Base-by-base conservation (phyloP, 1,140 invertebrate genomes). In the Achatina immaculata region DNA sequence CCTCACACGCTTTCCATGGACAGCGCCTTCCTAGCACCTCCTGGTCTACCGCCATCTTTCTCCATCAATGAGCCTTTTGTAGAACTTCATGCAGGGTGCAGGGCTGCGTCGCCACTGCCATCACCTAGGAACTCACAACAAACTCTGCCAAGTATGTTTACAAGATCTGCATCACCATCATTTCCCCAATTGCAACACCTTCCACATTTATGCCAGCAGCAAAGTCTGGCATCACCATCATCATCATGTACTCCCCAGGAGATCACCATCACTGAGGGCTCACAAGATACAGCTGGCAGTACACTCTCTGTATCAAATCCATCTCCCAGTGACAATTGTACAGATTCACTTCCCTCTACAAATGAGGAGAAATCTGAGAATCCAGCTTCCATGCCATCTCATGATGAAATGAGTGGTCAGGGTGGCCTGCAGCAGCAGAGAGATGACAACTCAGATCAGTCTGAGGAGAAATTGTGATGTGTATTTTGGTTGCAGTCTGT, bases 1-100 rank as follows among this genome's bases (percentile, higher is more conserved):
- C 78, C 78, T 71, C 78, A 80, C 45, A 80, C 78, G 19, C 78
- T 80, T 51, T 80, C 78, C 43, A 58, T 80, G 48, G 78, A 80
- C 78, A 72, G 78, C 48, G 78, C 78, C 38, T 72, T 80, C 43
- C 48, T 80, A n/a, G 45, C 40, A 31, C 78, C 78, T 21, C 78
- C 78, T n/a, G 66, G 78, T 14, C 24, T 71, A 11, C 28, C 36
- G 21, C 28, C 40, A n/a, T 55, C 66, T 28, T 72, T 71, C 38
- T 51, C 68, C 45, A 48, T 80, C 16, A 80, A 80, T 62, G 78
- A 80, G n/a, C 78, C 78, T 58, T 80, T 38, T 42, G 16, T 80
- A 16, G 78, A 80, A 36, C 45, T 72, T 11, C 78, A 80, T 45
- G 78, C 66, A 2, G 78, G 78, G 6, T 80, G 78, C 68, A 48